Percentiles rank a stretch among this genome's conserved stretches.
These are phyloP conservation scores for Pogoniulus pusillus DNA, from an alignment of 2,797 vertebrate genomes.

Conservation along the genomic window DNA sequence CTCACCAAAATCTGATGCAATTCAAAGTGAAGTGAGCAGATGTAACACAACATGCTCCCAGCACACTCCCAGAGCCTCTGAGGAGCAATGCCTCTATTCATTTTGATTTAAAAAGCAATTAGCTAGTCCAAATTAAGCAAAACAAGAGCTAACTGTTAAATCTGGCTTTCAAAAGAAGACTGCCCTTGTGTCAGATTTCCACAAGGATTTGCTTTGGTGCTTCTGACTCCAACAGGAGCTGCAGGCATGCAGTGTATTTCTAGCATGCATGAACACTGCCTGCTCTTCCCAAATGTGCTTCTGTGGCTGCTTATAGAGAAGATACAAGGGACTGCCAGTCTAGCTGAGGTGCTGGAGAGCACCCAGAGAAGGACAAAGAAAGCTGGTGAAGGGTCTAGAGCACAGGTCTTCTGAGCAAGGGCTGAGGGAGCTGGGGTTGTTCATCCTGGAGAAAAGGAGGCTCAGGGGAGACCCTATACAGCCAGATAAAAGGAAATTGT, in stretches of 20 bases:
- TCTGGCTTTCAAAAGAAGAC: not conserved
- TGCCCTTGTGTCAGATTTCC: not conserved
- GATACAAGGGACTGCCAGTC: not conserved
- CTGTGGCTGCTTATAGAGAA: not conserved
- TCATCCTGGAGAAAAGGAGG: too few species aligned
- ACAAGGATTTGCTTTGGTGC: not conserved
- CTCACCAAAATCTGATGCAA: not conserved
- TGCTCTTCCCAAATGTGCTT: not conserved
- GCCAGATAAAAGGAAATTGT: too few species aligned
- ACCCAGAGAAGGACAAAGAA: too few species aligned
- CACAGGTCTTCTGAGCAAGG: too few species aligned
- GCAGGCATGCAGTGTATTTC: not conserved
- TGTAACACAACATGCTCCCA: constrained; percentile 10
- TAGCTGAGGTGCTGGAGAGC: too few species aligned
- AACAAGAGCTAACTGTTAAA: constrained; percentile 1
- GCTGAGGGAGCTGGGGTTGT: too few species aligned
- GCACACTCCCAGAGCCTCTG: not conserved
- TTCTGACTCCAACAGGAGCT: not conserved
- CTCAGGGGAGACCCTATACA: too few species aligned
- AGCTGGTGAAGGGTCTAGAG: too few species aligned
- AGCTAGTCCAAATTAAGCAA: constrained; percentile 14
- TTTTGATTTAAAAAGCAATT: constrained; percentile 19
- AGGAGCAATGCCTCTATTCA: constrained; percentile 4
- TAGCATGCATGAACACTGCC: not conserved
- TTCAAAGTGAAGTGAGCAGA: constrained; percentile 23